Percentiles rank a stretch among this genome's conserved stretches.
phyloP scores from a whole-genome alignment of 1,140 invertebrate species.

The Orius insidiosus region DNA sequence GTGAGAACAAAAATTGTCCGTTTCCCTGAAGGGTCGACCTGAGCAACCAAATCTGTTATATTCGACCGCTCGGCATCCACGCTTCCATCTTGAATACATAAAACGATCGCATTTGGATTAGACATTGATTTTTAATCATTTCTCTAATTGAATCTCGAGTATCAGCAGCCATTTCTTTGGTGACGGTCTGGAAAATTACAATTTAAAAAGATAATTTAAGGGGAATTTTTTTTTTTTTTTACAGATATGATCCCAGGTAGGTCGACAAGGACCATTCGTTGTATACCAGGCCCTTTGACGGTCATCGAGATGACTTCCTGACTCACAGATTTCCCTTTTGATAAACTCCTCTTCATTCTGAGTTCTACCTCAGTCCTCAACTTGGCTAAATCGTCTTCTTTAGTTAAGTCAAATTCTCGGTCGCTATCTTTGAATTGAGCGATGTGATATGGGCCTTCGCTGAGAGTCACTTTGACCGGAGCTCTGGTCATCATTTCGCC shows the following conservation, averaged over 20 bases:
- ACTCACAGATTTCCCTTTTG: conserved; percentile 79
- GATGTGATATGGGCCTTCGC: too few species aligned
- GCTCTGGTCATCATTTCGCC: conserved; percentile 68
- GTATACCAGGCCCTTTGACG: conserved; percentile 87
- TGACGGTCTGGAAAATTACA: conserved; percentile 56
- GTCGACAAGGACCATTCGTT: conserved; percentile 96
- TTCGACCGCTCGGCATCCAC: conserved; percentile 91
- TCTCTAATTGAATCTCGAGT: conserved; percentile 82
- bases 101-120: conserved; percentile 97
- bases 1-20: conserved; percentile 97
- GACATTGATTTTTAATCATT: conserved; percentile 91
- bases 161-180: conserved; percentile 88
- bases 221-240: too few species aligned
- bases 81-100: conserved; percentile 97
- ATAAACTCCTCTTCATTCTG: conserved; percentile 83
- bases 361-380: conserved; percentile 66
- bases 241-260: conserved; percentile 94
- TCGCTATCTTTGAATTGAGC: too few species aligned
- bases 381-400: conserved; percentile 81
- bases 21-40: conserved; percentile 88
- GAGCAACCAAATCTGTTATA: conserved; percentile 89
- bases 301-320: conserved; percentile 92
- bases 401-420: too few species aligned
- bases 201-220: conserved; percentile 3
- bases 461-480: conserved; percentile 89